Conservation (phyloP, 1,140 invertebrate genomes). For the Pogonomyrmex barbatus region DNA sequence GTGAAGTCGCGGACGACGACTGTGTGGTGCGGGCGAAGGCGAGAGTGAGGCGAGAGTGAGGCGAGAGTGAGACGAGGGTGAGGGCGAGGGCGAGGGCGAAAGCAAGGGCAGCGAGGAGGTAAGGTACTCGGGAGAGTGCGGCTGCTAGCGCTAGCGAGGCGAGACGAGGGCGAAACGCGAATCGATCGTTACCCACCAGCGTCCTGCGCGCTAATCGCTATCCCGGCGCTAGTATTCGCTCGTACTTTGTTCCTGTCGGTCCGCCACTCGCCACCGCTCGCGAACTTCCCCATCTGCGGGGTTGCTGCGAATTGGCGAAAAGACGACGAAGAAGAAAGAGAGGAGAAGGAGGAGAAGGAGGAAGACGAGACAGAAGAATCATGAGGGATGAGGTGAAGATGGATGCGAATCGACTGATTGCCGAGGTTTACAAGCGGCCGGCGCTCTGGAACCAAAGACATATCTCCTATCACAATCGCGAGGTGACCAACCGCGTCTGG, state of each 20-base stretch:
- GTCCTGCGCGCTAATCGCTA: constrained; percentile 85
- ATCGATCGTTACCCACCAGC: constrained; percentile 82
- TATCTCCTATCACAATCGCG: constrained; percentile 84
- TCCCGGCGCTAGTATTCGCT: constrained; percentile 83
- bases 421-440: constrained; percentile 84
- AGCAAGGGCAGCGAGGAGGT: constrained; percentile 28
- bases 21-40: constrained; percentile 67
- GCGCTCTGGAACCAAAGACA: constrained; percentile 85
- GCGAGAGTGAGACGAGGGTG: constrained; percentile 66
- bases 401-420: constrained; percentile 84
- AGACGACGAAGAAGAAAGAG: neutral
- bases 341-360: neutral
- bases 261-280: constrained; percentile 31
- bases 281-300: neutral
- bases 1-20: constrained; percentile 15
- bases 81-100: neutral
- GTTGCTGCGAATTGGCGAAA: constrained; percentile 20
- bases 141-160: constrained; percentile 81
- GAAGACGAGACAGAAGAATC: constrained; percentile 11
- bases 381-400: constrained; percentile 83
- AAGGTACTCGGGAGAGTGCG: constrained; percentile 45
- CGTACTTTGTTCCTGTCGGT: constrained; percentile 76
- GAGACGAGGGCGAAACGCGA: constrained; percentile 80
- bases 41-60: constrained; percentile 39
- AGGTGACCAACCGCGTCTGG: constrained; percentile 84